Percentiles rank a stretch among this genome's conserved stretches.
Conservation (phyloP, 2,113 vertebrate species). For the Heliornis fulica region DNA sequence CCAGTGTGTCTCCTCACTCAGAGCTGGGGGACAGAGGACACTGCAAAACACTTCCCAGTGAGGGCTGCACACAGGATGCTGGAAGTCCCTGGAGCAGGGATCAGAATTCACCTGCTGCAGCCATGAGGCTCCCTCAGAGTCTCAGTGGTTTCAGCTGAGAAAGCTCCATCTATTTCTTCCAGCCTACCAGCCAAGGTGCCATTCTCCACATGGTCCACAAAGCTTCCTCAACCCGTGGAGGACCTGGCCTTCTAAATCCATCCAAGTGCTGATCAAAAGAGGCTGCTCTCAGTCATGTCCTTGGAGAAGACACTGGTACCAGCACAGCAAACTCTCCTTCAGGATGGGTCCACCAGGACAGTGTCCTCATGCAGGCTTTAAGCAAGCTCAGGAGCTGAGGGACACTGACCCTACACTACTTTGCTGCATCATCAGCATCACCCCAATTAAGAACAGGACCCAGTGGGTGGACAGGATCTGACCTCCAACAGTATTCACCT, state of each 20-base stretch:
- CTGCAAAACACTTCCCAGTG: background rate
- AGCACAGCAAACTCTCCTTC: background rate
- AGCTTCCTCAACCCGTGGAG: background rate
- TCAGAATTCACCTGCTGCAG: background rate
- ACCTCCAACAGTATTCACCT: background rate
- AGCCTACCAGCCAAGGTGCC: background rate
- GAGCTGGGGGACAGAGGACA: background rate
- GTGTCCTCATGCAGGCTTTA: rapidly evolving
- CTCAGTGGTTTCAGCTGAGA: background rate
- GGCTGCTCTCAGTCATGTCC: background rate
- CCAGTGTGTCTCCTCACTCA: background rate
- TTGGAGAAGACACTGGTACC: background rate
- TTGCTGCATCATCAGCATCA: background rate
- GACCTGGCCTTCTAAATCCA: background rate
- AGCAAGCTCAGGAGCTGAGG: background rate
- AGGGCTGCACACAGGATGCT: background rate
- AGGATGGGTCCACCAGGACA: background rate
- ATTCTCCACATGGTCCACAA: background rate
- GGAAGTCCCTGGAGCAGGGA: background rate
- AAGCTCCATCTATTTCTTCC: background rate
- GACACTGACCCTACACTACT: background rate
- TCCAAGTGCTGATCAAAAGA: background rate
- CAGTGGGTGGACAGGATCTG: rapidly evolving
- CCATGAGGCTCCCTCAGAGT: background rate
- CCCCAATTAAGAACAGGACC: background rate